These are phyloP conservation scores for Achroia grisella DNA, from an alignment of 1,140 invertebrate genomes.

Conservation along the genomic window DNA sequence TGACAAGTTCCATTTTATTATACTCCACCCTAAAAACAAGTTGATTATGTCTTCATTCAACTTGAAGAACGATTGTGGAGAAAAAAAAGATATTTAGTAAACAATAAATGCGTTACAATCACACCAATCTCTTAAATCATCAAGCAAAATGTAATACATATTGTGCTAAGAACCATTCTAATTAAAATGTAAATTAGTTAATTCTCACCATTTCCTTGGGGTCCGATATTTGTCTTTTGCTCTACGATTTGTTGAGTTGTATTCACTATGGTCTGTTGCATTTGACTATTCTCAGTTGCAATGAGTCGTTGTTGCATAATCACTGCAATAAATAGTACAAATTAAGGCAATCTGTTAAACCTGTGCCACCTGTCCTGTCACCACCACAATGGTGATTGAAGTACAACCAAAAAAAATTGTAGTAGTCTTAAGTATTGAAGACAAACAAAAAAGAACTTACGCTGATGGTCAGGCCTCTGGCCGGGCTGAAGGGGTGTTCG, in stretches of 20 bases:
- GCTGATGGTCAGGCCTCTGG: slow-evolving; percentile 30
- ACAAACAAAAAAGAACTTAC: slow-evolving; percentile 15
- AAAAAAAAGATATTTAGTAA: neutral
- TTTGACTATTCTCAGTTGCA: slow-evolving; percentile 35
- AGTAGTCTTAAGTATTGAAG: too few relatives aligned
- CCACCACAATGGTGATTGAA: too few relatives aligned
- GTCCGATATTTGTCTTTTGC: slow-evolving; percentile 32
- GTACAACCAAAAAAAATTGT: slow-evolving; percentile 6
- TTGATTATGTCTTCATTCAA: slow-evolving; percentile 49
- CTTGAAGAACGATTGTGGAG: slow-evolving; percentile 65
- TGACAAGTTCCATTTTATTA: slow-evolving; percentile 21
- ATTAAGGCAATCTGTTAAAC: too few relatives aligned
- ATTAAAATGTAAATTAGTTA: slow-evolving; percentile 1
- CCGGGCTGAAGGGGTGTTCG: slow-evolving; percentile 32
- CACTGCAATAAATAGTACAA: slow-evolving; percentile 46
- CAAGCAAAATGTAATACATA: too few relatives aligned
- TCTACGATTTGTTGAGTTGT: slow-evolving; percentile 37
- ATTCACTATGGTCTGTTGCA: slow-evolving; percentile 36
- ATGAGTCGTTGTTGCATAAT: slow-evolving; percentile 59
- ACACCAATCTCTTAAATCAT: too few relatives aligned
- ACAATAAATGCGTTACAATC: too few relatives aligned
- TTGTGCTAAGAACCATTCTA: too few relatives aligned
- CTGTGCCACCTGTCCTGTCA: too few relatives aligned
- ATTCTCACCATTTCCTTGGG: slow-evolving; percentile 10
- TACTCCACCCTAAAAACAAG: slow-evolving; percentile 67